These are phyloP conservation scores for Teleogryllus occipitalis DNA, from an alignment of 1,140 invertebrate species.

Conservation along the genomic window DNA sequence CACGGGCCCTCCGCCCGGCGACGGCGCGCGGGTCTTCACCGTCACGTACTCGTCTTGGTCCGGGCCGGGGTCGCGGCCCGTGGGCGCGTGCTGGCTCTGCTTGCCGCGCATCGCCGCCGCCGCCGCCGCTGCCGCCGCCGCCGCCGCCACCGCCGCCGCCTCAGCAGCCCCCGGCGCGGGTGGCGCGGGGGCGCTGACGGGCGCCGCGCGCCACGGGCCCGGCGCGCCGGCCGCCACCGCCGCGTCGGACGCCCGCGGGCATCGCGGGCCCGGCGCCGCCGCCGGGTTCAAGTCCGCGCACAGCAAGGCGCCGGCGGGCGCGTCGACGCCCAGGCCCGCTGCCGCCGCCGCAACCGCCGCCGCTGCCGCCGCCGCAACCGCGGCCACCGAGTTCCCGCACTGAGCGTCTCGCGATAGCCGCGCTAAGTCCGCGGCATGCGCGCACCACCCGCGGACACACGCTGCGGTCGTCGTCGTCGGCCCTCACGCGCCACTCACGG, in stretches of 20 bases:
- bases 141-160: not conserved
- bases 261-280: conserved; percentile 31
- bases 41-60: conserved; percentile 33
- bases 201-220: conserved; percentile 29
- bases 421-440: conserved; percentile 35
- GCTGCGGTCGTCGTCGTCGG: not conserved
- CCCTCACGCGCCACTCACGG: not conserved
- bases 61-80: conserved; percentile 25
- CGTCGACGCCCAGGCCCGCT: conserved; percentile 29
- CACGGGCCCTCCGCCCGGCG: conserved; percentile 42
- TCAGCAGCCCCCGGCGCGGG: not conserved
- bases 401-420: conserved; percentile 23
- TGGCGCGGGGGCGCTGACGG: conserved; percentile 23
- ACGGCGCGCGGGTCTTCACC: conserved; percentile 38
- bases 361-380: conserved; percentile 10
- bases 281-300: conserved; percentile 25
- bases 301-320: conserved; percentile 23
- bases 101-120: conserved; percentile 34
- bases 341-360: conserved; percentile 25
- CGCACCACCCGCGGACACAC: conserved; percentile 1
- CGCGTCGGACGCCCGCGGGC: conserved; percentile 26
- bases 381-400: conserved; percentile 23
- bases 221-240: conserved; percentile 31
- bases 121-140: too few species aligned
- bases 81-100: conserved; percentile 24